phyloP scores from a whole-genome alignment of 2,888 invertebrate species.

The Amblyteles armatorius region DNA sequence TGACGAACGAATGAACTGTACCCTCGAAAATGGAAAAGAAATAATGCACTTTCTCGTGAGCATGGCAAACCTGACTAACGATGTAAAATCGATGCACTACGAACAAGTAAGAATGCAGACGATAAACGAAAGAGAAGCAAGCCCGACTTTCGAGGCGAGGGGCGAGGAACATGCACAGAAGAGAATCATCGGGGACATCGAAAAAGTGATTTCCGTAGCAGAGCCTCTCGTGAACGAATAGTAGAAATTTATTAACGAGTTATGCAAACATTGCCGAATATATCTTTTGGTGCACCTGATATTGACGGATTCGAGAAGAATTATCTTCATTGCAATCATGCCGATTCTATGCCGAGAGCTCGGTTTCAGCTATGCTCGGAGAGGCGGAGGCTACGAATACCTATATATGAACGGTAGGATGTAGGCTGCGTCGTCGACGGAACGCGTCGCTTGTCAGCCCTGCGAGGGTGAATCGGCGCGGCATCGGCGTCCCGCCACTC shows the following conservation, averaged over 20 bases:
- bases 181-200: slow-evolving; percentile 31
- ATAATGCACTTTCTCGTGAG: slow-evolving; percentile 54
- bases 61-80: slow-evolving; percentile 49
- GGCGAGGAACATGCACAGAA: neutral
- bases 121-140: slow-evolving; percentile 1
- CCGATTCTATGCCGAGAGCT: slow-evolving; percentile 23
- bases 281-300: neutral
- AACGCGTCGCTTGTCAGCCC: slow-evolving; percentile 67
- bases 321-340: neutral
- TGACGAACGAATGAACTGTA: slow-evolving; percentile 42
- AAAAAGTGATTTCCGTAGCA: slow-evolving; percentile 39
- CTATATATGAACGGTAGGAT: slow-evolving; percentile 58
- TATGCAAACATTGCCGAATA: neutral
- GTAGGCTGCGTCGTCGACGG: slow-evolving; percentile 74
- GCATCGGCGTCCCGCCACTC: slow-evolving; percentile 71
- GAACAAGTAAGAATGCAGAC: neutral
- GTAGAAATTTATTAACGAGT: neutral
- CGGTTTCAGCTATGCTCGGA: neutral
- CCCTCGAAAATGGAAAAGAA: neutral
- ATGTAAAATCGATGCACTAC: slow-evolving; percentile 4
- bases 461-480: slow-evolving; percentile 67
- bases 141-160: neutral
- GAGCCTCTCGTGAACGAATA: slow-evolving; percentile 30
- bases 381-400: neutral
- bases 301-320: neutral